phyloP scores from a whole-genome alignment of 2,113 vertebrate species.

The Acinonyx jubatus region DNA sequence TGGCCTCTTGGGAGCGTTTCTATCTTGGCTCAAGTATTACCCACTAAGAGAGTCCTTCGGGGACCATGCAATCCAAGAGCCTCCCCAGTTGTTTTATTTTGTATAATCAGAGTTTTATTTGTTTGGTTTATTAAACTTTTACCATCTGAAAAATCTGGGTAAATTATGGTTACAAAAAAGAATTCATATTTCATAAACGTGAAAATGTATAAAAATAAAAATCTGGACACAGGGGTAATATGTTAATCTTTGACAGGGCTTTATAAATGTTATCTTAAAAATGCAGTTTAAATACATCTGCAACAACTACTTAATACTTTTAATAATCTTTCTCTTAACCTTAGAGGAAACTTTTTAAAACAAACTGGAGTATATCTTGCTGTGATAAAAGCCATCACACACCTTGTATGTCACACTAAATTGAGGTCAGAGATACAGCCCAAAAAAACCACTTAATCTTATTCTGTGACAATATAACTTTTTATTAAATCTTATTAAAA shows the following conservation, averaged over 20 bases:
- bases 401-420: background rate
- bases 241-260: background rate
- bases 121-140: background rate
- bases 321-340: background rate
- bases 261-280: background rate
- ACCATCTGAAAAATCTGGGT: background rate
- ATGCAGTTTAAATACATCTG: background rate
- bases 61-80: background rate
- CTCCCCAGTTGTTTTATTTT: background rate
- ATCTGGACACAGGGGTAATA: background rate
- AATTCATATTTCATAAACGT: constrained; percentile 9
- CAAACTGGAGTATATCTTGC: background rate
- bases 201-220: background rate
- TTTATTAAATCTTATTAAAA: background rate
- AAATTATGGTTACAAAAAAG: background rate
- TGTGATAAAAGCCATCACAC: background rate
- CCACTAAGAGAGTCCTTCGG: background rate
- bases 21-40: background rate
- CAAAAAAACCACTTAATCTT: background rate
- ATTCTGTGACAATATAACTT: background rate
- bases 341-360: constrained; percentile 30
- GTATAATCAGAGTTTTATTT: background rate
- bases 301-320: background rate
- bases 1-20: background rate
- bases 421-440: background rate